Evolutionary conservation across 2,888 invertebrate genomes (phyloP).

Genomic region (Habrosyne pyritoides): DNA sequence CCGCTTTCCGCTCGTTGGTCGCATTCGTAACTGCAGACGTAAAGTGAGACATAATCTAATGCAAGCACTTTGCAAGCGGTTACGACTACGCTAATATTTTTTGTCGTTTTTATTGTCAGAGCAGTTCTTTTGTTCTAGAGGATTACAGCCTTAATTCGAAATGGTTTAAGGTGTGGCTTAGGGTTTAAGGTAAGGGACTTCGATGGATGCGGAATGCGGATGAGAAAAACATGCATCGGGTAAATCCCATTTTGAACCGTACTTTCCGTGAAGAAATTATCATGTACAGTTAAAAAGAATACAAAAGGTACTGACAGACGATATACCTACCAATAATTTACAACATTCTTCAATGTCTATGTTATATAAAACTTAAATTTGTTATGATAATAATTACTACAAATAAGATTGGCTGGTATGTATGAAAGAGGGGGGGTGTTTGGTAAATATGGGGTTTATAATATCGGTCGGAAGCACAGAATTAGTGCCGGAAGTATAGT

Average conservation of each 20-base stretch:
- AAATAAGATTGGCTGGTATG: too few species aligned
- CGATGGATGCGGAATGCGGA: neutral
- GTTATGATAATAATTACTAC: too few species aligned
- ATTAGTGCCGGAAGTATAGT: too few species aligned
- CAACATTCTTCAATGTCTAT: too few species aligned
- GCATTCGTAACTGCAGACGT: slow-evolving; percentile 27
- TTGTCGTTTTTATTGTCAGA: slow-evolving; percentile 23
- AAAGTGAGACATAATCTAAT: slow-evolving; percentile 22
- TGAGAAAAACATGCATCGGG: neutral
- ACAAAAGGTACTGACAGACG: too few species aligned
- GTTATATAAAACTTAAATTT: too few species aligned
- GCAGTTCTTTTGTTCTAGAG: neutral
- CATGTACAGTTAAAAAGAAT: too few species aligned
- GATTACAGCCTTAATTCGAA: neutral
- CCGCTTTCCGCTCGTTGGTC: slow-evolving; percentile 49
- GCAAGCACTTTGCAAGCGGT: slow-evolving; percentile 11
- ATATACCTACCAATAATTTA: too few species aligned
- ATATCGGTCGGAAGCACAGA: too few species aligned
- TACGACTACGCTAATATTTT: slow-evolving; percentile 18
- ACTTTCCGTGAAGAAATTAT: too few species aligned
- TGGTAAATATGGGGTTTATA: too few species aligned
- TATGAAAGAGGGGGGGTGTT: too few species aligned
- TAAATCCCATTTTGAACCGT: neutral
- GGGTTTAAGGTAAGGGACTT: neutral
- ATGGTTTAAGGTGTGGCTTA: neutral